Evolutionary conservation across 2,113 vertebrate genomes (phyloP).

Genomic region (Ivindomyrus marchei): DNA sequence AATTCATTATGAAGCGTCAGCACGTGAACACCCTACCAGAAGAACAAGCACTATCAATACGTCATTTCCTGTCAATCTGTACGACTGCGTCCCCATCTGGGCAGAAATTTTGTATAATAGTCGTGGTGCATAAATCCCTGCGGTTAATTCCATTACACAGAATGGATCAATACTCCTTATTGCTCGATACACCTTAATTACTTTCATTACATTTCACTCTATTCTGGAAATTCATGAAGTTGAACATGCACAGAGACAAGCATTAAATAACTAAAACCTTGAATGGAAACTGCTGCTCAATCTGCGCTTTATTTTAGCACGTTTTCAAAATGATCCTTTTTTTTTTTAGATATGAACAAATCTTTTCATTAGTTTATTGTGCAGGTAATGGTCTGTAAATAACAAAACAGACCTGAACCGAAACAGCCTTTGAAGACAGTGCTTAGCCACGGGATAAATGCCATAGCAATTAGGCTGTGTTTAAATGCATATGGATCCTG

Average conservation of each 20-base stretch:
- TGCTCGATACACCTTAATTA: neutral
- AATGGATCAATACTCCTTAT: neutral
- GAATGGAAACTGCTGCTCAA: neutral
- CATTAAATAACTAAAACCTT: neutral
- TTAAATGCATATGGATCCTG: neutral
- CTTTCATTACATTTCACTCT: neutral
- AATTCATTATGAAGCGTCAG: neutral
- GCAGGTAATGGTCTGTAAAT: neutral
- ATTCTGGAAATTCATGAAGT: neutral
- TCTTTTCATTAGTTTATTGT: neutral
- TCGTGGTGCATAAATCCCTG: neutral
- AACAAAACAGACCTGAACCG: neutral
- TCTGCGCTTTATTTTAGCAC: neutral
- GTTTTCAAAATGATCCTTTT: neutral
- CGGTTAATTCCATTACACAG: neutral
- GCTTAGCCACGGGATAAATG: neutral
- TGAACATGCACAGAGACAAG: neutral
- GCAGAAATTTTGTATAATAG: neutral
- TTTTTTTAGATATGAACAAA: neutral
- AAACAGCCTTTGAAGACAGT: neutral
- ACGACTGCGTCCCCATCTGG: neutral
- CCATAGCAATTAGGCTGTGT: neutral
- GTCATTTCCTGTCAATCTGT: slow-evolving; percentile 8
- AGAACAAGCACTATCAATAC: neutral
- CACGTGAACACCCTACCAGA: neutral